Conservation (phyloP, 2,113 vertebrate species). For the Gadus macrocephalus region DNA sequence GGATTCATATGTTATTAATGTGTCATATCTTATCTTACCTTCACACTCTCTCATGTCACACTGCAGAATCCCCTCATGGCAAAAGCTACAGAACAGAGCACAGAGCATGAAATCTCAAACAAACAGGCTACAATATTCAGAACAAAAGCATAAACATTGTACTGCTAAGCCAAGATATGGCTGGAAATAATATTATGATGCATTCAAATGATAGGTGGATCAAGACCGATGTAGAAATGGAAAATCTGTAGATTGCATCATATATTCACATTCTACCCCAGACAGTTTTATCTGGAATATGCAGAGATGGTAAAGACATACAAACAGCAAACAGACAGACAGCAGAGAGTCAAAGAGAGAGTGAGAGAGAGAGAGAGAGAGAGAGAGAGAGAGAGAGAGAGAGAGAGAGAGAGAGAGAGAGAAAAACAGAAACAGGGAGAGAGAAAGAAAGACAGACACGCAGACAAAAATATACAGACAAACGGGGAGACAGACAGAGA, state of each 20-base stretch:
- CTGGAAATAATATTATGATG: not conserved
- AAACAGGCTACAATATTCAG: not conserved
- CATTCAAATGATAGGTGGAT: not conserved
- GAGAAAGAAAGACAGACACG: slow-evolving; percentile 3
- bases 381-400: not conserved
- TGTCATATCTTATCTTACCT: slow-evolving; percentile 61
- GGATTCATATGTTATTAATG: not conserved
- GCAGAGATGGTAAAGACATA: too few species aligned
- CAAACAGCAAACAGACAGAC: too few species aligned
- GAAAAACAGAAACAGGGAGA: not conserved
- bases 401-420: not conserved
- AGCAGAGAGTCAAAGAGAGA: too few species aligned
- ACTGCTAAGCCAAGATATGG: not conserved
- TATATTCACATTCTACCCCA: not conserved
- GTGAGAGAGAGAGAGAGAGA: not conserved
- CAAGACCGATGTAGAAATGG: not conserved
- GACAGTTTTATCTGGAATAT: too few species aligned
- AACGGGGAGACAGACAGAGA: not conserved
- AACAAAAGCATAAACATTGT: not conserved
- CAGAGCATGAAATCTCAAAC: not conserved
- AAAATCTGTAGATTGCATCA: not conserved
- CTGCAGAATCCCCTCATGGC: slow-evolving; percentile 70
- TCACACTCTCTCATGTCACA: slow-evolving; percentile 77
- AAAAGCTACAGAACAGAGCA: slow-evolving; percentile 65
- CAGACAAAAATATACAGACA: not conserved